These are phyloP conservation scores for Xanthorhoe designata DNA, from an alignment of 2,888 invertebrate species.

Conservation along the genomic window DNA sequence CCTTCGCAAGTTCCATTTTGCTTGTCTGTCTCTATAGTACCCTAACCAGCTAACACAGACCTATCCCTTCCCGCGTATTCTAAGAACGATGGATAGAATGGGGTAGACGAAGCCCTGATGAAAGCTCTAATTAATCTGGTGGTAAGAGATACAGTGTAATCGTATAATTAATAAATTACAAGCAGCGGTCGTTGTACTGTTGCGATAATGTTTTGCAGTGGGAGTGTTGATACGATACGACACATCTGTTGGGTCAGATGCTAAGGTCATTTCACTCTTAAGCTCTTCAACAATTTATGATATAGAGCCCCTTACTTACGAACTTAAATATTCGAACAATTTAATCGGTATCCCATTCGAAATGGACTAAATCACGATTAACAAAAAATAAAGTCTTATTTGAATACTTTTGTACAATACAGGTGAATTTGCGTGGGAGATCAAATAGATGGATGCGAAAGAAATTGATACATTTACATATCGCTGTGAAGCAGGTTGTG, in stretches of 20 bases:
- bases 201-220: slow-evolving; percentile 78
- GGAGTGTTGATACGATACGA: slow-evolving; percentile 76
- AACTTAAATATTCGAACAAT: slow-evolving; percentile 13
- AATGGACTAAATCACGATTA: slow-evolving; percentile 6
- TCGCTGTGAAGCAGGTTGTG: slow-evolving; percentile 16
- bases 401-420: slow-evolving; percentile 3
- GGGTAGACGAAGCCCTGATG: slow-evolving; percentile 48
- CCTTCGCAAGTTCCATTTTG: slow-evolving; percentile 72
- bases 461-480: slow-evolving; percentile 21
- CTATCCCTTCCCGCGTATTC: slow-evolving; percentile 49
- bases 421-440: slow-evolving; percentile 12
- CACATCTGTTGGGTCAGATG: slow-evolving; percentile 77
- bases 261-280: slow-evolving; percentile 75
- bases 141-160: slow-evolving; percentile 63
- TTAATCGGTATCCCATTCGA: slow-evolving; percentile 15
- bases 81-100: slow-evolving; percentile 40
- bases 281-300: slow-evolving; percentile 36
- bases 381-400: not conserved
- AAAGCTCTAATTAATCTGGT: slow-evolving; percentile 65
- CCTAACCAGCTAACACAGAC: slow-evolving; percentile 57
- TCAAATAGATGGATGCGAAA: slow-evolving; percentile 9
- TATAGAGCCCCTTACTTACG: slow-evolving; percentile 23
- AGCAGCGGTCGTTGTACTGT: slow-evolving; percentile 77
- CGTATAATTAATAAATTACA: slow-evolving; percentile 83
- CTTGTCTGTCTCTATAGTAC: slow-evolving; percentile 62